These are phyloP conservation scores for Rhyacichthys aspro DNA, from an alignment of 2,797 vertebrate species.

Conservation along the genomic window DNA sequence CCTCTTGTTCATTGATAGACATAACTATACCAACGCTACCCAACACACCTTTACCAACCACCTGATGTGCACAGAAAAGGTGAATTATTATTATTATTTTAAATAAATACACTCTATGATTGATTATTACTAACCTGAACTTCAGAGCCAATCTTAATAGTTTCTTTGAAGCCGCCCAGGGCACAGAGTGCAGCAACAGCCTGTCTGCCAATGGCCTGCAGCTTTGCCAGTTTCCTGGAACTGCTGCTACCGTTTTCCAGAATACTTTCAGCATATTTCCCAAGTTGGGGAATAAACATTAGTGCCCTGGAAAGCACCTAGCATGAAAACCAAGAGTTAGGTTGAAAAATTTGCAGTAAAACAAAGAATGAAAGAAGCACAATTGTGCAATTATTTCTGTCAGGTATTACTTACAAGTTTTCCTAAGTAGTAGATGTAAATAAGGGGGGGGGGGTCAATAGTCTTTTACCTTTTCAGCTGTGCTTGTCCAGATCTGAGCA, in stretches of 20 bases:
- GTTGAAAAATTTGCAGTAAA: too few relatives aligned
- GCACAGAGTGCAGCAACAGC: conserved; percentile 98
- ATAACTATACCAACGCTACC: conserved; percentile 94
- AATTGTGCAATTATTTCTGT: too few relatives aligned
- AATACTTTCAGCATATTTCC: conserved; percentile 96
- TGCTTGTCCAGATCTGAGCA: conserved; percentile 98
- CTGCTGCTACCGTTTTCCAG: conserved; percentile 95
- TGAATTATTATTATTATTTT: background rate
- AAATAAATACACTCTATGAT: background rate
- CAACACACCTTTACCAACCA: conserved; percentile 94
- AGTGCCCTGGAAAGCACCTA: conserved; percentile 94
- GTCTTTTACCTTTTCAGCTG: conserved; percentile 90
- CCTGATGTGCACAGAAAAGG: conserved; percentile 73
- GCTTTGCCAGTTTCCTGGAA: conserved; percentile 91
- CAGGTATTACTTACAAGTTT: too few relatives aligned
- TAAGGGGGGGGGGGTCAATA: too few relatives aligned
- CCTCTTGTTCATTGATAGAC: conserved; percentile 98
- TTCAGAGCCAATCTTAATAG: conserved; percentile 98
- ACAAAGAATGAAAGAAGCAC: conserved; percentile 16
- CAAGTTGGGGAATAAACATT: conserved; percentile 98
- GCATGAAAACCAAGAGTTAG: conserved; percentile 11
- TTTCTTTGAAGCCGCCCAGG: conserved; percentile 98
- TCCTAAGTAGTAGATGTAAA: background rate
- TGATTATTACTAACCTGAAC: conserved; percentile 87
- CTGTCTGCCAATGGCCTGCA: conserved; percentile 94